phyloP scores from a whole-genome alignment of 2,113 vertebrate species.

The Grammomys dolichurus region DNA sequence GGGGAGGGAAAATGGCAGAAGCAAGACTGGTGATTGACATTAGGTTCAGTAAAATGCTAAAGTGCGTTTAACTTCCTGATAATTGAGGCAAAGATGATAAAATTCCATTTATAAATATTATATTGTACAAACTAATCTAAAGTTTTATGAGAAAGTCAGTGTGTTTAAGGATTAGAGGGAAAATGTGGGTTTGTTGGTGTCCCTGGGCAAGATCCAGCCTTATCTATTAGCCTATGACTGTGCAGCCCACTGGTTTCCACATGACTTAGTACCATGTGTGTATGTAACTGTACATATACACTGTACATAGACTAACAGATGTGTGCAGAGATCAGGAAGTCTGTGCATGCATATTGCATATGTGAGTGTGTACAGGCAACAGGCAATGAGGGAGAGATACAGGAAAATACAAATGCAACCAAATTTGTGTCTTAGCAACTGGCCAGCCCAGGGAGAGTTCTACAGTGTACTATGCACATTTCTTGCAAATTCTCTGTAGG shows the following conservation, averaged over 20 bases:
- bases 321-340: neutral
- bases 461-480: neutral
- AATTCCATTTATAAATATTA: conserved; percentile 49
- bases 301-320: too few relatives aligned
- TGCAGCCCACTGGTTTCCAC: neutral
- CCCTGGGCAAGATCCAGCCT: neutral
- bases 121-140: conserved; percentile 46
- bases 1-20: neutral
- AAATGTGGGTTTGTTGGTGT: neutral
- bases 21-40: neutral
- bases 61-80: conserved; percentile 2
- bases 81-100: conserved; percentile 17
- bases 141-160: conserved; percentile 52
- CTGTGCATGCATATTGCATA: neutral
- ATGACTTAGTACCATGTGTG: neutral
- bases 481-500: neutral
- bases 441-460: neutral
- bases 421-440: neutral
- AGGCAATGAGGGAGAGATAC: neutral
- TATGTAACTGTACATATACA: neutral
- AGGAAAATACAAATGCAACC: neutral
- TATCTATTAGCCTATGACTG: neutral
- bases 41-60: conserved; percentile 21
- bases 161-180: conserved; percentile 16
- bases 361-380: neutral